phyloP scores from a whole-genome alignment of 2,888 invertebrate genomes.

The Exephanes ischioxanthus region DNA sequence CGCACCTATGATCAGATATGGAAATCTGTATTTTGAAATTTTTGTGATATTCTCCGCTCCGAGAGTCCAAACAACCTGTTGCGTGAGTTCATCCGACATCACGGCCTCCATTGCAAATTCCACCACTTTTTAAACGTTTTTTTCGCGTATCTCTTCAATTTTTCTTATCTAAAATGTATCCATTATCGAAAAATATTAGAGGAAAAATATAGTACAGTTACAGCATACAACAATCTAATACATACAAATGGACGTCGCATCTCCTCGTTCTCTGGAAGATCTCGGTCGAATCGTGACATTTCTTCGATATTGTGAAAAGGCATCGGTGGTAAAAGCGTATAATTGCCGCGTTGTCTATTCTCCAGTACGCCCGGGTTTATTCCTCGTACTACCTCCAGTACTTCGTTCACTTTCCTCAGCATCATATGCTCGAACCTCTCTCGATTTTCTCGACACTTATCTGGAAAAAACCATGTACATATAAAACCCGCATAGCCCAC shows the following conservation, averaged over 20 bases:
- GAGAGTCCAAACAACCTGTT: slow-evolving; percentile 26
- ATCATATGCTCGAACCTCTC: too few relatives aligned
- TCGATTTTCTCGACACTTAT: too few relatives aligned
- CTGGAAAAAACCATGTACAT: too few relatives aligned
- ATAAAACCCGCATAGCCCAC: too few relatives aligned
- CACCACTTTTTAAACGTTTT: neutral
- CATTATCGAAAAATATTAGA: slow-evolving; percentile 1
- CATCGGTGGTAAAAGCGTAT: slow-evolving; percentile 21
- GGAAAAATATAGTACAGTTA: neutral
- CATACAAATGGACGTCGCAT: slow-evolving; percentile 26
- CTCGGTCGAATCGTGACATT: neutral
- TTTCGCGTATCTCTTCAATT: slow-evolving; percentile 18
- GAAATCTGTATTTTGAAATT: slow-evolving; percentile 11
- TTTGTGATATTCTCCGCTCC: slow-evolving; percentile 17
- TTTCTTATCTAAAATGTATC: slow-evolving; percentile 20
- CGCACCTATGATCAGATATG: slow-evolving; percentile 13
- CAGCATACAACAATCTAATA: neutral
- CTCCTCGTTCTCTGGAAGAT: slow-evolving; percentile 14
- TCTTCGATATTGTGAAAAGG: slow-evolving; percentile 7
- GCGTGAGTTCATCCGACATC: slow-evolving; percentile 17
- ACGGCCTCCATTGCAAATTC: slow-evolving; percentile 31
- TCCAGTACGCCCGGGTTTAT: too few relatives aligned
- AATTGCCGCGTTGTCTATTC: neutral
- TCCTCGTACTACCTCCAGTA: too few relatives aligned
- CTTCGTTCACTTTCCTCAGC: too few relatives aligned